Conservation (phyloP, 2,797 vertebrate species). For the Poliocrania exsul region DNA sequence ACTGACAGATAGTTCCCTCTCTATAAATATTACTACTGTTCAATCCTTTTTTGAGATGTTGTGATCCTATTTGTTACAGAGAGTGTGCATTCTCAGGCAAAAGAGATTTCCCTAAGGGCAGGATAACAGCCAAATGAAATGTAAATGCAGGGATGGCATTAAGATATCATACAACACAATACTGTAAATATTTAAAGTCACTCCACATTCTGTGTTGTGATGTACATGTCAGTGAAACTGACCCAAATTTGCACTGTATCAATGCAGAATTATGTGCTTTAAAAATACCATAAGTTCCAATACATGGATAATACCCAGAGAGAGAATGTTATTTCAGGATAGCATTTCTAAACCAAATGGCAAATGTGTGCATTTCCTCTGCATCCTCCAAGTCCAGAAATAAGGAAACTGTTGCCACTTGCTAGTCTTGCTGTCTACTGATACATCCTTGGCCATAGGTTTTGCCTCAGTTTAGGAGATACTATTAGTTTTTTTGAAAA, state of each 20-base stretch:
- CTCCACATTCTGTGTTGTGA: neutral
- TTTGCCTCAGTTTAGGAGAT: neutral
- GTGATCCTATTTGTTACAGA: constrained; percentile 14
- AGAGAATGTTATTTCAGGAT: neutral
- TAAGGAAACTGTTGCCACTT: neutral
- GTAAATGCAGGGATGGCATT: constrained; percentile 18
- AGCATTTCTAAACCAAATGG: neutral
- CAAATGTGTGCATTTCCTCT: neutral
- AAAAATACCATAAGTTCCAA: neutral
- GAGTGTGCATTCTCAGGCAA: neutral
- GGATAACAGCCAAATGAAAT: constrained; percentile 34
- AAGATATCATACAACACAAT: neutral
- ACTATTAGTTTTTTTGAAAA: constrained; percentile 18
- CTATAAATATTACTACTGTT: neutral
- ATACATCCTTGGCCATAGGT: neutral
- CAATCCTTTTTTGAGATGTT: neutral
- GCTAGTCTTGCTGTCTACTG: neutral
- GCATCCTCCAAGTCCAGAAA: neutral
- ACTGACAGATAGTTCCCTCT: neutral
- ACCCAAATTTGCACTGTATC: neutral
- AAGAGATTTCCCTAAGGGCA: constrained; percentile 50
- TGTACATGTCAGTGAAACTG: neutral
- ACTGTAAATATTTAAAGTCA: constrained; percentile 6
- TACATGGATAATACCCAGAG: neutral
- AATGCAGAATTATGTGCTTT: neutral